Percentiles rank a stretch among this genome's conserved stretches.
These are phyloP conservation scores for Scortum barcoo DNA, from an alignment of 2,113 vertebrate genomes.

Conservation along the genomic window DNA sequence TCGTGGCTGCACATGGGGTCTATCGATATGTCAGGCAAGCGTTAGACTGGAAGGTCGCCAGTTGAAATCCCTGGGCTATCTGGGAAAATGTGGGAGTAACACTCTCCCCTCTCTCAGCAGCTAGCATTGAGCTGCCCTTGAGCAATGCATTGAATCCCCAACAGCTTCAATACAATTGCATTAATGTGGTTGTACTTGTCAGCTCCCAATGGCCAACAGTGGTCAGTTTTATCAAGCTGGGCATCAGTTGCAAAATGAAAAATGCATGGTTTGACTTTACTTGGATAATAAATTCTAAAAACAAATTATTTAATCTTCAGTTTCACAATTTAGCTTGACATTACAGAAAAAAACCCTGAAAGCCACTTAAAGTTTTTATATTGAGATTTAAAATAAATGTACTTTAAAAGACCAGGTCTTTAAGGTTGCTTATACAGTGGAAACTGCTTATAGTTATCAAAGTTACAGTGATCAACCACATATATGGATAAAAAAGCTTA, in stretches of 20 bases:
- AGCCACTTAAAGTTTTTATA: neutral
- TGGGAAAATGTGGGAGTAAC: slow-evolving; percentile 11
- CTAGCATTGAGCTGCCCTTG: slow-evolving; percentile 23
- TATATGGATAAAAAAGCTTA: too few species aligned
- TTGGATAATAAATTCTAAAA: neutral
- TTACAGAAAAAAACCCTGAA: neutral
- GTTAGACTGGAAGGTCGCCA: slow-evolving; percentile 42
- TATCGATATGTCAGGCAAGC: slow-evolving; percentile 17
- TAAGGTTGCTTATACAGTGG: neutral
- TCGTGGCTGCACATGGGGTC: slow-evolving; percentile 6
- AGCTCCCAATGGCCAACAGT: neutral
- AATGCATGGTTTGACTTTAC: neutral
- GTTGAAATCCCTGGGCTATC: slow-evolving; percentile 31
- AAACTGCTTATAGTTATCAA: too few species aligned
- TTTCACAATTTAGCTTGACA: neutral
- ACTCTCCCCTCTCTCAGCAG: neutral
- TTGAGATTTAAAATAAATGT: neutral
- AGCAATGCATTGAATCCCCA: slow-evolving; percentile 11
- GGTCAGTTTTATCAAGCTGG: neutral
- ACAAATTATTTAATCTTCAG: neutral
- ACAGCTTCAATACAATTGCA: neutral
- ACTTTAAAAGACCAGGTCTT: neutral
- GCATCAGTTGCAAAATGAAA: slow-evolving; percentile 9
- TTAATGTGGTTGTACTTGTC: slow-evolving; percentile 3
- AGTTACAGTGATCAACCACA: too few species aligned